These are phyloP conservation scores for Stenichneumon culpator DNA, from an alignment of 2,888 invertebrate genomes.

Conservation along the genomic window DNA sequence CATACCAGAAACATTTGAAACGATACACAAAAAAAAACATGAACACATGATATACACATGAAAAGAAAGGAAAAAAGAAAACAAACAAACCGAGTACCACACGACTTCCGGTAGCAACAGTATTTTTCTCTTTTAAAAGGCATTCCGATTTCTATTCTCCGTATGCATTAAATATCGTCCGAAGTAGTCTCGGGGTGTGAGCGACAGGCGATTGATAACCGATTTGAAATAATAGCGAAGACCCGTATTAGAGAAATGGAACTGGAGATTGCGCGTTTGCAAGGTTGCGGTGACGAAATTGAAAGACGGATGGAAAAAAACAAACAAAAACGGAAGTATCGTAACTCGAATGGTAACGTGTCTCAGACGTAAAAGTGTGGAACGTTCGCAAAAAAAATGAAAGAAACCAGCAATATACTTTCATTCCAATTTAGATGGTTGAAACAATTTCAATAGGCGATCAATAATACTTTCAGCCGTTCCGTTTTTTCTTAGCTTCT, in stretches of 20 bases:
- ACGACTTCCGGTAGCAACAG: slow-evolving; percentile 76
- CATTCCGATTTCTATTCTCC: slow-evolving; percentile 78
- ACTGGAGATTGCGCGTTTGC: slow-evolving; percentile 40
- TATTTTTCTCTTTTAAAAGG: slow-evolving; percentile 79
- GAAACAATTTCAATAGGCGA: neutral
- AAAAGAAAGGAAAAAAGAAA: slow-evolving; percentile 29
- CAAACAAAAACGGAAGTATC: slow-evolving; percentile 13
- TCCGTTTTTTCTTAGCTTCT: neutral
- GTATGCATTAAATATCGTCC: slow-evolving; percentile 71
- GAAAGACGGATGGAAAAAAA: neutral
- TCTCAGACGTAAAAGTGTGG: slow-evolving; percentile 31
- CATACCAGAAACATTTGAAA: slow-evolving; percentile 48
- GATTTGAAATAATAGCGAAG: slow-evolving; percentile 52
- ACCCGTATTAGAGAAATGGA: slow-evolving; percentile 1
- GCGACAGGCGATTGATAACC: slow-evolving; percentile 42
- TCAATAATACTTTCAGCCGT: neutral
- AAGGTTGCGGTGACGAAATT: slow-evolving; percentile 27
- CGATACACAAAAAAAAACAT: slow-evolving; percentile 21
- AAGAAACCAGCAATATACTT: neutral
- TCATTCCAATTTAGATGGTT: slow-evolving; percentile 5
- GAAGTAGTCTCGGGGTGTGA: slow-evolving; percentile 57
- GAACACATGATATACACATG: slow-evolving; percentile 23
- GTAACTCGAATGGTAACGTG: slow-evolving; percentile 28
- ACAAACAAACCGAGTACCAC: slow-evolving; percentile 64
- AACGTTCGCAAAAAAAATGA: neutral